A percentile compares a stretch with the other conserved stretches of the same genome.
These are phyloP conservation scores for Spisula solida DNA, from an alignment of 2,888 invertebrate species.

Conservation along the genomic window DNA sequence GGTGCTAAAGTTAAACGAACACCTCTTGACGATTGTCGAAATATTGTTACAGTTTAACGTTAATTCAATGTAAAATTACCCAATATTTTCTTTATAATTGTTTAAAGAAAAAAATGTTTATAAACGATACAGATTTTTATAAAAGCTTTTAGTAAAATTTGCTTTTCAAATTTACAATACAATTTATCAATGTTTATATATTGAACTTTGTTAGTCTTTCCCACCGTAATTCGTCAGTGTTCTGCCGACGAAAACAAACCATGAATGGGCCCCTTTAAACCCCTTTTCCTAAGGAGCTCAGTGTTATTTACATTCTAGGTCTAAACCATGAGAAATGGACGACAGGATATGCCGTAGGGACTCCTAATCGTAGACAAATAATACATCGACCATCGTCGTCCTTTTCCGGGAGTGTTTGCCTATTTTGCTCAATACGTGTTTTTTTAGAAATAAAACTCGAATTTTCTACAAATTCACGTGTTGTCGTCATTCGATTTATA, in stretches of 20 bases:
- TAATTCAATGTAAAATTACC: constrained; percentile 60
- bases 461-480: too few relatives aligned
- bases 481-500: too few relatives aligned
- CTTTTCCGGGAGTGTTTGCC: too few relatives aligned
- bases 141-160: constrained; percentile 71
- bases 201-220: constrained; percentile 61
- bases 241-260: constrained; percentile 33
- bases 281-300: constrained; percentile 16
- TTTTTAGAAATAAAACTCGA: too few relatives aligned
- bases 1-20: constrained; percentile 58
- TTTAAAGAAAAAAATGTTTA: constrained; percentile 53
- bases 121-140: constrained; percentile 55
- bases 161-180: constrained; percentile 62
- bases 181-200: constrained; percentile 46
- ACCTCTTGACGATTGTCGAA: constrained; percentile 39
- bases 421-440: too few relatives aligned
- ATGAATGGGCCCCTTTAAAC: constrained; percentile 16
- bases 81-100: constrained; percentile 68
- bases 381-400: too few relatives aligned
- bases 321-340: background rate
- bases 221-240: constrained; percentile 58
- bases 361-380: background rate
- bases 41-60: constrained; percentile 73
- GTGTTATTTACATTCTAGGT: background rate
- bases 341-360: background rate